Percentiles rank a stretch among this genome's conserved stretches.
Evolutionary conservation across 2,888 invertebrate species (phyloP).

Genomic region (Phlogophora meticulosa): DNA sequence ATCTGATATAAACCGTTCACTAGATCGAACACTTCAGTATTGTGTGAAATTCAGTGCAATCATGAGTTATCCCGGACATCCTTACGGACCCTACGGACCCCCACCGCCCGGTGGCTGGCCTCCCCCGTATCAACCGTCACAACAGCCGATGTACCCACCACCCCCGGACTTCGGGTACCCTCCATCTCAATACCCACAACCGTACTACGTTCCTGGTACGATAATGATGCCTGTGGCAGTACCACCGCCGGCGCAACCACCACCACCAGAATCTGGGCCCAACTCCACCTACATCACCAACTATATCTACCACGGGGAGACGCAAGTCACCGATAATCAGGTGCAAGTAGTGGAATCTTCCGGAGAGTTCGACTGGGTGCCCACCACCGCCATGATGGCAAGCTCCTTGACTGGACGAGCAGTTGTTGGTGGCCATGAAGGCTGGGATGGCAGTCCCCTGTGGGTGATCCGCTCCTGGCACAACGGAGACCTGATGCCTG

Average conservation of each 20-base stretch:
- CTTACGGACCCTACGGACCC: constrained; percentile 71
- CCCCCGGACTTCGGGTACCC: constrained; percentile 70
- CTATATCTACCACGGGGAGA: constrained; percentile 85
- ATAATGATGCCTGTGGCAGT: constrained; percentile 83
- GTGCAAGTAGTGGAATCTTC: constrained; percentile 81
- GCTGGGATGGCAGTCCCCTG: constrained; percentile 88
- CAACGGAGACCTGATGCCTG: constrained; percentile 86
- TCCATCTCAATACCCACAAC: constrained; percentile 70
- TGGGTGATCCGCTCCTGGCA: constrained; percentile 89
- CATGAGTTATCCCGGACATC: constrained; percentile 78
- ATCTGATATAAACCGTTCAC: constrained; percentile 59
- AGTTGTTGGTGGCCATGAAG: constrained; percentile 87
- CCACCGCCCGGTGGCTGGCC: constrained; percentile 60
- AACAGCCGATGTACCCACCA: constrained; percentile 44
- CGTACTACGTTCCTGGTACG: constrained; percentile 82
- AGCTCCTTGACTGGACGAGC: constrained; percentile 81
- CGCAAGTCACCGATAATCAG: constrained; percentile 69
- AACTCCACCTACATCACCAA: constrained; percentile 84
- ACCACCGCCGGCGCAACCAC: constrained; percentile 66
- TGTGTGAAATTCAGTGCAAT: constrained; percentile 48
- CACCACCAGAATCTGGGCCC: constrained; percentile 42
- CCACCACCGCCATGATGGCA: constrained; percentile 82
- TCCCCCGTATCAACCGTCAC: constrained; percentile 36
- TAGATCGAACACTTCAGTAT: constrained; percentile 46
- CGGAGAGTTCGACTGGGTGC: constrained; percentile 86